Conservation (phyloP, 2,797 vertebrate species). For the Brachyrhaphis roseni region DNA sequence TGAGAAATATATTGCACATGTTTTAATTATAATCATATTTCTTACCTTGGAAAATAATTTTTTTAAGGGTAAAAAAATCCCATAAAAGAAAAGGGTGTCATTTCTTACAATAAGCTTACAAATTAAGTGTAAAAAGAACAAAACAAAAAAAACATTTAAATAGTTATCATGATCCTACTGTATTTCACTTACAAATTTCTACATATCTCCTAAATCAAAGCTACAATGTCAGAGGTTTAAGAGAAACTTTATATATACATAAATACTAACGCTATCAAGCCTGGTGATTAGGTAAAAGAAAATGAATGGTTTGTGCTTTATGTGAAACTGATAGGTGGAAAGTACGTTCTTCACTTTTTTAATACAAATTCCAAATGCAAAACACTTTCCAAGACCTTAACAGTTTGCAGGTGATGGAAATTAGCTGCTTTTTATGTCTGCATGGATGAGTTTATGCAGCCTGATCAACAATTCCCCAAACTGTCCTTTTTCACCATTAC, state of each 20-base stretch:
- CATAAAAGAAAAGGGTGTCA: neutral
- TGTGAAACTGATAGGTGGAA: neutral
- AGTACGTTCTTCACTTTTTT: neutral
- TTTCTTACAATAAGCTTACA: neutral
- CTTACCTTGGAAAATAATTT: neutral
- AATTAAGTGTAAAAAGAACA: neutral
- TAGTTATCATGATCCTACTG: no score
- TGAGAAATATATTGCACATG: no score
- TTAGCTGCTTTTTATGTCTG: neutral
- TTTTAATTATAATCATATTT: neutral
- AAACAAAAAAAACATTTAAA: neutral
- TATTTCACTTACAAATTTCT: no score
- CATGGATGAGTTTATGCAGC: conserved; percentile 18
- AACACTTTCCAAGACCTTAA: neutral
- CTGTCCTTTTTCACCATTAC: conserved; percentile 61
- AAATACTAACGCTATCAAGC: neutral
- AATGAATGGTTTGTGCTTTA: neutral
- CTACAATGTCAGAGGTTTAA: no score
- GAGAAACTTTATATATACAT: neutral
- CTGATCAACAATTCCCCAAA: conserved; percentile 58
- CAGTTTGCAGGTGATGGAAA: neutral
- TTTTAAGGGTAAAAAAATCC: no score
- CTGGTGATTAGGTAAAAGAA: neutral
- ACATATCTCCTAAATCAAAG: no score
- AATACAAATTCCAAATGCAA: neutral